These are phyloP conservation scores for Sula dactylatra DNA, from an alignment of 2,113 vertebrate genomes.

Conservation along the genomic window DNA sequence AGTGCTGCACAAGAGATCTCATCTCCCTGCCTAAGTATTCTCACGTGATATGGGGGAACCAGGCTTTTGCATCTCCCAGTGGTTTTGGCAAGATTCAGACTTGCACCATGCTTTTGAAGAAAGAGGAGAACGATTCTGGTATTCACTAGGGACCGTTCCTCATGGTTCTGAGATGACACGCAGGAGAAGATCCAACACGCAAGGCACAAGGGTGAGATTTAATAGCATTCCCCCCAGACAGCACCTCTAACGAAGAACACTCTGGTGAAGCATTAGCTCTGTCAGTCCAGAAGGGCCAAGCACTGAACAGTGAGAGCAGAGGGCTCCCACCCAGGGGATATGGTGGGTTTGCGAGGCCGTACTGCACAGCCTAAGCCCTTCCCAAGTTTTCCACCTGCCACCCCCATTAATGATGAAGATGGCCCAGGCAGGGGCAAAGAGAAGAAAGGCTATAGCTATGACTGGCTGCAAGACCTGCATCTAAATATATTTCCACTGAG, in stretches of 20 bases:
- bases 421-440: not conserved
- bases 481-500: not conserved
- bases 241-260: not conserved
- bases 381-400: not conserved
- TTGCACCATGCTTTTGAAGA: not conserved
- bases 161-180: not conserved
- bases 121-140: not conserved
- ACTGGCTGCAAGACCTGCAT: not conserved
- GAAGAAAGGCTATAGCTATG: not conserved
- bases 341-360: rapidly evolving
- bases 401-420: not conserved
- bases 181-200: not conserved
- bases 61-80: not conserved
- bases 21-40: not conserved
- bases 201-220: not conserved
- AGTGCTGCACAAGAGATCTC: not conserved
- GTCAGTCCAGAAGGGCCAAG: not conserved
- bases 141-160: not conserved
- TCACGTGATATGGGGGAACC: not conserved
- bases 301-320: not conserved
- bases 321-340: not conserved
- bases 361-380: not conserved
- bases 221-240: not conserved
- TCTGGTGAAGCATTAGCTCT: not conserved
- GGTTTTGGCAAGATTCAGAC: not conserved